Conservation (phyloP, 2,888 invertebrate species). For the Napeogenes sylphis region DNA sequence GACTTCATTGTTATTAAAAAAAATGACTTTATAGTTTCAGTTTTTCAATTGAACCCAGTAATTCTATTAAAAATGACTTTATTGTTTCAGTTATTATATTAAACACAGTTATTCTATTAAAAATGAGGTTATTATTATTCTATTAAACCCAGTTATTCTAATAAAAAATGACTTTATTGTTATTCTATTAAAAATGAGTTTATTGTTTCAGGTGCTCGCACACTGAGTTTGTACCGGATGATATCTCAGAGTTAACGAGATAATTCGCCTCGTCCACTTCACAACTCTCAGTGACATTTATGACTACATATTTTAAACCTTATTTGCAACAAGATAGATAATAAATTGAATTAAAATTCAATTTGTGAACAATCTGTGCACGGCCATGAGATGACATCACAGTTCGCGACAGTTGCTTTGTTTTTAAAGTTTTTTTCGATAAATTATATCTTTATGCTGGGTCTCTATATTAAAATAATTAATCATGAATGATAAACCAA, state of each 20-base stretch:
- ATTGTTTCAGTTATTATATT: no score
- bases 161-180: no score
- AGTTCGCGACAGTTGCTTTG: neutral
- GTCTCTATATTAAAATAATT: no score
- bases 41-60: no score
- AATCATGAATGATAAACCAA: no score
- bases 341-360: neutral
- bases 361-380: neutral
- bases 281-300: neutral
- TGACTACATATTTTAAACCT: neutral
- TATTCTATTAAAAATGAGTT: constrained; percentile 4
- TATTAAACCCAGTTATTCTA: neutral
- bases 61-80: no score
- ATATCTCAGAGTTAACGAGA: constrained; percentile 23
- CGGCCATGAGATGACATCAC: neutral
- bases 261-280: constrained; percentile 23
- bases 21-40: no score
- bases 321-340: neutral
- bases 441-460: no score
- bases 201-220: constrained; percentile 19
- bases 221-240: constrained; percentile 29
- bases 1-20: no score
- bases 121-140: no score
- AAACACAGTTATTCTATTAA: no score
- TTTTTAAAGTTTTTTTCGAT: no score